A percentile compares a stretch with the other conserved stretches of the same genome.
Conservation (phyloP, 2,113 vertebrate species). For the Coptodon rendalli region DNA sequence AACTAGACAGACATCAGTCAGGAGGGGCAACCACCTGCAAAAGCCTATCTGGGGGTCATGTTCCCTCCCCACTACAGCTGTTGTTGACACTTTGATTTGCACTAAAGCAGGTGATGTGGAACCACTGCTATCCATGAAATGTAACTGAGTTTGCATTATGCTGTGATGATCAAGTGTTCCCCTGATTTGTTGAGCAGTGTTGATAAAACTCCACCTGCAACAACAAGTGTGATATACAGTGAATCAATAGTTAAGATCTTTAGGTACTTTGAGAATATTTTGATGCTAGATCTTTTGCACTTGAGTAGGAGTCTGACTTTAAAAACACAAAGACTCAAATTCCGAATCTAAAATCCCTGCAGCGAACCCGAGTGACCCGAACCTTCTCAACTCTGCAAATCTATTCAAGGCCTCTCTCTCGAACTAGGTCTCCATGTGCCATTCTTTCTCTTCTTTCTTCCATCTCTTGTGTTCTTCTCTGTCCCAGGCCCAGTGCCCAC, state of each 20-base stretch:
- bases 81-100: neutral
- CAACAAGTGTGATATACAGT: neutral
- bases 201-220: neutral
- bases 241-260: neutral
- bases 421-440: constrained; percentile 47
- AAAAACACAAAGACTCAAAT: neutral
- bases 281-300: neutral
- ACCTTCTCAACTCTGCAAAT: neutral
- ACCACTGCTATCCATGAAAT: neutral
- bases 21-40: neutral
- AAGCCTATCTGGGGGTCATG: neutral
- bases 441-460: neutral
- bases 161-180: neutral
- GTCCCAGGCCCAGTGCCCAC: constrained; percentile 46
- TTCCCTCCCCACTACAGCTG: fast-evolving
- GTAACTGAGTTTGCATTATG: neutral
- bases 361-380: neutral
- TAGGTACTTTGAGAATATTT: fast-evolving
- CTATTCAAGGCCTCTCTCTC: neutral
- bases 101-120: neutral
- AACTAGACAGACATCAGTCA: neutral
- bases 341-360: neutral
- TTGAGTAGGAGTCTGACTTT: neutral
- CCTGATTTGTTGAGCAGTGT: neutral
- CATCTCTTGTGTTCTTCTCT: constrained; percentile 16